Base-by-base conservation (phyloP, 2,113 vertebrate genomes). In the Pluvialis apricaria region DNA sequence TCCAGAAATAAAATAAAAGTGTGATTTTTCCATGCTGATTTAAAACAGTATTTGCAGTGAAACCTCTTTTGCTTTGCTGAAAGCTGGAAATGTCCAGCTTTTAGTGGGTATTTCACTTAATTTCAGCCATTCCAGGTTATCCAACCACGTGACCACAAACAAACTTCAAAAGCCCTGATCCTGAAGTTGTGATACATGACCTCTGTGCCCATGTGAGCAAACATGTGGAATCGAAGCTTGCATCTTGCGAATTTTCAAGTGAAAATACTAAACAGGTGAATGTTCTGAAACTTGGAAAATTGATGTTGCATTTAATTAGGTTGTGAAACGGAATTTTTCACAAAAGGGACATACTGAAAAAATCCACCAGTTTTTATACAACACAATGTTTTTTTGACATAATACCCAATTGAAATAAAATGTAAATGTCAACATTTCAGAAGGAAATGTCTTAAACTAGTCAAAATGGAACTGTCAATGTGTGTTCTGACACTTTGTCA, bases 381-480 rank as follows among this genome's bases (percentile, higher is more conserved):
- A 22, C 8, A 18, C 61, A 84, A 4, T 72, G 20, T 0, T 7
- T 65, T 88, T 86, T 78, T 64, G 6, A 49, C 24, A n/a, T 69
- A 20, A 40, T 57, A 36, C 2, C 15, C 8, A 66, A 62, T 18
- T 79, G 55, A 78, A 34, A 64, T 86, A 89, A 71, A 92, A 87
- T 42, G 4, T 84, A 89, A 91, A 84, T 68, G 60, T 68, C 86
- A 92, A 40, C 25, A 51, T 69, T 70, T 86, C 2, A 9, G 70
- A 75, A 71, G 44, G 21, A 92, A 92, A n/a, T 84, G 8, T 52
- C 73, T 96, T 76, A 51, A 90, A 80, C 28, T 78, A 86, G 60
- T 91, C 42, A 91, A 79, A 87, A 75, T 61, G 44, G 29, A 87
- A 51, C n/a, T 87, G 31, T 69, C 92, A 93, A 20, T 0, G 4